Evolutionary conservation across 2,797 vertebrate genomes (phyloP), one percentile per base, ranked within the genome.

Genomic region (Xenentodon cancila): DNA sequence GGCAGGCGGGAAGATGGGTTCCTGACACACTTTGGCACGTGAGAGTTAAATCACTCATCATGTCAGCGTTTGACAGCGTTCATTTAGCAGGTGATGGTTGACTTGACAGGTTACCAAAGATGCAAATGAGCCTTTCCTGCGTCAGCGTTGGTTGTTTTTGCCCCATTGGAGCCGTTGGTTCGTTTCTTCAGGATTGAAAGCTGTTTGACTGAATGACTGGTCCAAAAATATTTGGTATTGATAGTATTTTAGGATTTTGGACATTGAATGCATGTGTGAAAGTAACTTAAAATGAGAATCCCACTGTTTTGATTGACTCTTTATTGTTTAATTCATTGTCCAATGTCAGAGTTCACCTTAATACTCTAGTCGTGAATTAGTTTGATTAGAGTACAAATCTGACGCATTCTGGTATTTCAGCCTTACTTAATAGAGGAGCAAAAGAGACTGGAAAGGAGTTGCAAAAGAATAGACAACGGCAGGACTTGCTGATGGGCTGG

Each of bases 51-150:
- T 88, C 65, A 63, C 34, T 82, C 81, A 79, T 82, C 79, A 68
- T 42, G 73, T 77, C 80, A 88, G 59, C 61, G 49, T 52, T 84
- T 92, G 90, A 92, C 85, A 92, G 85, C 53, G 81, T 71, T 92
- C 85, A 75, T 87, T 93, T 89, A 91, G 74, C 82, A 69, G 77
- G 88, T 67, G 85, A 90, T 42, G 89, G 92, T 87, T 70, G 87
- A 85, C 80, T 69, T 91, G 85, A 89, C 87, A 88, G 85, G 85
- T 63, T 89, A 83, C 93, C 92, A 89, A 89, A 90, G 90, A 93
- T 86, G 73, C 85, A 94, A 94, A 94, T 94, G 87, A 91, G 93
- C 78, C 88, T 81, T 90, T 90, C 91, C 88, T 74, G 77, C 82
- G 83, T 88, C 75, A 25, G 9, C 66, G 81, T 42, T 51, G 40